Conservation (phyloP, 2,797 vertebrate genomes). For the Arnoldichthys spilopterus region DNA sequence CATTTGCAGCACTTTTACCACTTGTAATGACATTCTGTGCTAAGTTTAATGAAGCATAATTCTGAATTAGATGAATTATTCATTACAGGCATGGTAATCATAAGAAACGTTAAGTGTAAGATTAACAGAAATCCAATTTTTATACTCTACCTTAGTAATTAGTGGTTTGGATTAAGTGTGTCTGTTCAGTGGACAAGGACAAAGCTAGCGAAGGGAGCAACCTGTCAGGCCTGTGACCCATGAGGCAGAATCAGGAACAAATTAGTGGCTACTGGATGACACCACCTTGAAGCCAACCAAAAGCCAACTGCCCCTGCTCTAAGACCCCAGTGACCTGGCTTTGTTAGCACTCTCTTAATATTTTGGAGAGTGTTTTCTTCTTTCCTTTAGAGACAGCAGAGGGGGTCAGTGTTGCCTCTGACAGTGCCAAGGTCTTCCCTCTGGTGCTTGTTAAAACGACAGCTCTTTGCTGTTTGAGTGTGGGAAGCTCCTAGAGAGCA, state of each 20-base stretch:
- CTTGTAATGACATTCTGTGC: neutral
- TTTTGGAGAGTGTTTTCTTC: constrained; percentile 26
- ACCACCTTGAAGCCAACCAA: constrained; percentile 77
- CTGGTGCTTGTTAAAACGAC: constrained; percentile 73
- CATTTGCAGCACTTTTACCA: neutral
- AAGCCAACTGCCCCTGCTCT: constrained; percentile 71
- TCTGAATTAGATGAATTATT: neutral
- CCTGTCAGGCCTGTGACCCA: constrained; percentile 14
- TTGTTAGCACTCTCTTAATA: constrained; percentile 58
- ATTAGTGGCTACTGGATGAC: constrained; percentile 67
- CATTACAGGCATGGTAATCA: neutral
- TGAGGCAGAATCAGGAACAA: constrained; percentile 17
- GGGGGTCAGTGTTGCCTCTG: constrained; percentile 41
- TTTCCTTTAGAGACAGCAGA: constrained; percentile 40
- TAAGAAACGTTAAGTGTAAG: neutral
- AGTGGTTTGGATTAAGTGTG: neutral
- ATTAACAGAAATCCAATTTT: neutral
- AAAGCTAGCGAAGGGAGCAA: constrained; percentile 12
- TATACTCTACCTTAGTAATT: neutral
- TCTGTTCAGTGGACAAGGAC: constrained; percentile 14
- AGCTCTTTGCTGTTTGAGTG: constrained; percentile 58
- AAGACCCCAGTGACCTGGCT: constrained; percentile 72
- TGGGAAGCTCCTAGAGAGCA: constrained; percentile 23
- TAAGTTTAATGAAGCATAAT: neutral
- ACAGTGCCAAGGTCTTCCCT: constrained; percentile 65